These are phyloP conservation scores for Spodoptera picta DNA, from an alignment of 2,888 invertebrate species.

Conservation along the genomic window DNA sequence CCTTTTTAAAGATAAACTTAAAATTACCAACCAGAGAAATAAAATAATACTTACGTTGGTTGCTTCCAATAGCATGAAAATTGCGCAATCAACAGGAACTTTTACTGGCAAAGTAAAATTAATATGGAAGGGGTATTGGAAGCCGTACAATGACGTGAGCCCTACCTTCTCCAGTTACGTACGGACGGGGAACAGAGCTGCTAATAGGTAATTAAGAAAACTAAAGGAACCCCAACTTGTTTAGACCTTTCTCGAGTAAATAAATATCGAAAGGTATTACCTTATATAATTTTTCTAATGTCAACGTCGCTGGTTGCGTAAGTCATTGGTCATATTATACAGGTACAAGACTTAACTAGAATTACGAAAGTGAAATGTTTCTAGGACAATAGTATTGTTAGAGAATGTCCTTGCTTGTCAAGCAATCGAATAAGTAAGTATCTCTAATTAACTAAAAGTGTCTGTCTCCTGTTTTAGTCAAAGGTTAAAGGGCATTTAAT, in stretches of 20 bases:
- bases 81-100: slow-evolving; percentile 16
- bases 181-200: neutral
- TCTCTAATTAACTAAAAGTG: neutral
- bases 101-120: slow-evolving; percentile 1
- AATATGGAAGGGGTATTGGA: slow-evolving; percentile 34
- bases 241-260: slow-evolving; percentile 4
- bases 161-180: slow-evolving; percentile 33
- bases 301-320: neutral
- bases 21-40: too few species aligned
- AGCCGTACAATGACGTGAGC: slow-evolving; percentile 34
- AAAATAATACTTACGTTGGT: too few species aligned
- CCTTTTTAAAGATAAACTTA: too few species aligned
- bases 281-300: slow-evolving; percentile 13
- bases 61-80: too few species aligned
- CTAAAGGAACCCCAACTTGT: slow-evolving; percentile 31
- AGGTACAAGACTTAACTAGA: too few species aligned
- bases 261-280: slow-evolving; percentile 8
- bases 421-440: too few species aligned
- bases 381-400: too few species aligned
- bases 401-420: too few species aligned
- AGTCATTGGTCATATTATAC: too few species aligned
- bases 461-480: neutral
- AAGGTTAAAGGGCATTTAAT: slow-evolving; percentile 8
- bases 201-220: slow-evolving; percentile 41
- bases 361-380: too few species aligned